These are phyloP conservation scores for Sus scrofa DNA, from an alignment of 2,113 vertebrate species.

Conservation along the genomic window DNA sequence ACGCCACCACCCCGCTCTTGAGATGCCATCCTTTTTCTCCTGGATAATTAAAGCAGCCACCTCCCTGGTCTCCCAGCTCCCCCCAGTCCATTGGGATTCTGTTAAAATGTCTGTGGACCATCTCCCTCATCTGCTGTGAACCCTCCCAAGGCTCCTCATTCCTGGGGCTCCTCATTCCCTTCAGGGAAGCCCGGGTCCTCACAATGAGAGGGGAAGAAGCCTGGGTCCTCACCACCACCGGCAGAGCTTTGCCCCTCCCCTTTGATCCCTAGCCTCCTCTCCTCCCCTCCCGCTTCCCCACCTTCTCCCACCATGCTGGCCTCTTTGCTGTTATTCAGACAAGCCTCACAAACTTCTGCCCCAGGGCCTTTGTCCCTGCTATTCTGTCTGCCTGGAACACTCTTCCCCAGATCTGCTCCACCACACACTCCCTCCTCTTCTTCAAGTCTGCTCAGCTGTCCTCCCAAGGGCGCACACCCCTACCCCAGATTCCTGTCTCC, in stretches of 20 bases:
- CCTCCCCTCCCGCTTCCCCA: not conserved
- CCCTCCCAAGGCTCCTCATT: not conserved
- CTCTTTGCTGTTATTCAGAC: not conserved
- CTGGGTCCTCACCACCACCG: too few relatives aligned
- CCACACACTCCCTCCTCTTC: not conserved
- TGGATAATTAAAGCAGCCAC: not conserved
- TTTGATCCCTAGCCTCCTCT: not conserved
- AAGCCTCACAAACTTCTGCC: not conserved
- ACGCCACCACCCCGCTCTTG: not conserved
- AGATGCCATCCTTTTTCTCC: fast-evolving
- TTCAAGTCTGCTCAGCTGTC: not conserved
- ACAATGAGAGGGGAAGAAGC: too few relatives aligned
- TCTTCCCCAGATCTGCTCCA: not conserved
- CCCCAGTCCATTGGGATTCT: not conserved
- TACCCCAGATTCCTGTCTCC: not conserved
- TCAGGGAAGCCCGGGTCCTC: not conserved
- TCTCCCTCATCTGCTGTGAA: not conserved
- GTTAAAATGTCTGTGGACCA: not conserved
- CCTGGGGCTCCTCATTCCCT: not conserved
- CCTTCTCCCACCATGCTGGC: not conserved
- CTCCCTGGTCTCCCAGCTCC: not conserved
- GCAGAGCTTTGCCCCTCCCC: not conserved
- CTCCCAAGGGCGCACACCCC: not conserved
- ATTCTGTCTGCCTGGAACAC: not conserved
- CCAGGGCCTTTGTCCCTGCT: conserved; percentile 39